phyloP scores from a whole-genome alignment of 2,888 invertebrate species.

The Tipula vernalis region DNA sequence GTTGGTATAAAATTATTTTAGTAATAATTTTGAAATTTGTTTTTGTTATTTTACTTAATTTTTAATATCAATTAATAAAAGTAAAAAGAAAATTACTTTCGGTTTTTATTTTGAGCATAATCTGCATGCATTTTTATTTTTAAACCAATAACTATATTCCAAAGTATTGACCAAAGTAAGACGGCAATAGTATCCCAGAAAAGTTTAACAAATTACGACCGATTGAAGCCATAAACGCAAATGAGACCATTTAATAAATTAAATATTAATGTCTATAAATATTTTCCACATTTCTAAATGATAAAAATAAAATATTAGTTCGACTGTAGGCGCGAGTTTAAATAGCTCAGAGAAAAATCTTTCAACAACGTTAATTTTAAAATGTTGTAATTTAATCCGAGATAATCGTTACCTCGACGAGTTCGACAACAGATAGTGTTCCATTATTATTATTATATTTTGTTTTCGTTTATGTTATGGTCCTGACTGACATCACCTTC shows the following conservation, averaged over 20 bases:
- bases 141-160: too few species aligned
- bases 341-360: neutral
- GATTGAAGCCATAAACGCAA: neutral
- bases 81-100: too few species aligned
- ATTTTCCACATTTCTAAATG: neutral
- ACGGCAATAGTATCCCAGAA: neutral
- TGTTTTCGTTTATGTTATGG: neutral
- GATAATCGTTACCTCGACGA: neutral
- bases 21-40: too few species aligned
- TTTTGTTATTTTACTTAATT: too few species aligned
- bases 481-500: neutral
- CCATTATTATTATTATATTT: neutral
- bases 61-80: too few species aligned
- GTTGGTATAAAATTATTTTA: too few species aligned
- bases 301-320: neutral
- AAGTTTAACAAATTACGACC: neutral
- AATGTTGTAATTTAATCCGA: neutral
- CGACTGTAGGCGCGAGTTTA: neutral
- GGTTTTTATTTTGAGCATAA: too few species aligned
- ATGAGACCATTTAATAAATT: neutral
- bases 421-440: neutral
- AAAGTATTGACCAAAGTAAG: too few species aligned
- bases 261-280: neutral
- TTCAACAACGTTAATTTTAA: neutral
- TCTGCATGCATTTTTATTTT: too few species aligned